Evolutionary conservation across 1,140 invertebrate species (phyloP).

Genomic region (Cyclina sinensis): DNA sequence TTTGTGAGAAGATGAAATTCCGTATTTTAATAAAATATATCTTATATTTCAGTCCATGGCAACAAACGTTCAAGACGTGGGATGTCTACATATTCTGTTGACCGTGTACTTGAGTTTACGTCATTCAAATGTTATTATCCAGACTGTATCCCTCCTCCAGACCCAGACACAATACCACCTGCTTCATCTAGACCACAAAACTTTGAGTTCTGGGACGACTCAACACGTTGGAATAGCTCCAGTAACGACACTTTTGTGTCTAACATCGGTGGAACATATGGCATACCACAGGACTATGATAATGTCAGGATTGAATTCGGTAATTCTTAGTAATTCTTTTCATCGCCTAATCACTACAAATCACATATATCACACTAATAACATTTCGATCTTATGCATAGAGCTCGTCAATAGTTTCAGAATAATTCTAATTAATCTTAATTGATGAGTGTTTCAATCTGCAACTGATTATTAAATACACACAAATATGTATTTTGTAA

Average conservation of each 20-base stretch:
- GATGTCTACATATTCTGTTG: conserved; percentile 36
- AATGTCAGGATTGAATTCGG: conserved; percentile 80
- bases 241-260: conserved; percentile 65
- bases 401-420: no score
- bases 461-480: no score
- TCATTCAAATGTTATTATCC: conserved; percentile 79
- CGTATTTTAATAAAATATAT: no score
- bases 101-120: conserved; percentile 1
- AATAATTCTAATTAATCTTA: no score
- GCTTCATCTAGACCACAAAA: conserved; percentile 63
- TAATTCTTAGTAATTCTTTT: conserved; percentile 52
- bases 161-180: conserved; percentile 77
- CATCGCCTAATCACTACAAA: no score
- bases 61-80: not conserved
- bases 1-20: no score
- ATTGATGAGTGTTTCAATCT: no score
- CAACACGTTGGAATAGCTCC: conserved; percentile 71
- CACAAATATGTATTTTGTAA: no score
- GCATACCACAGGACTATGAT: conserved; percentile 73
- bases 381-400: no score
- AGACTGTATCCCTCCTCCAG: conserved; percentile 80
- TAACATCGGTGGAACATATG: conserved; percentile 63
- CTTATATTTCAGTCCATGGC: conserved; percentile 40
- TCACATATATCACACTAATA: no score
- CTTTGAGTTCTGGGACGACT: conserved; percentile 72